Evolutionary conservation across 30 jellyfish, hydroid and myxozoan genomes (phyloP), one percentile per base, ranked within the genome.

Genomic region (Aurelia sp.): DNA sequence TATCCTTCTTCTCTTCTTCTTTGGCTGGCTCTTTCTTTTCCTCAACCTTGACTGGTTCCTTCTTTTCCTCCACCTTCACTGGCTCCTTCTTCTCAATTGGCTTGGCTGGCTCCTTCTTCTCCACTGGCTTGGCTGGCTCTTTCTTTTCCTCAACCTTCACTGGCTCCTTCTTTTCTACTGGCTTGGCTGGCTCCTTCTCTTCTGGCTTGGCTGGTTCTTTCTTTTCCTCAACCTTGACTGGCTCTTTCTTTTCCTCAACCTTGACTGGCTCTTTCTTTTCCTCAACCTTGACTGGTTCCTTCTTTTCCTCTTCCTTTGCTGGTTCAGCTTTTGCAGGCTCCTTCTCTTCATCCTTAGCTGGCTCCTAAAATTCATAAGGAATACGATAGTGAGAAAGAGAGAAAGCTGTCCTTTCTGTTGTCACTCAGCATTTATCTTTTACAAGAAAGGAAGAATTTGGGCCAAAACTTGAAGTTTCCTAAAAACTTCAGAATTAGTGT

Each of bases 41-140:
- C 13, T 61, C 68, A 2, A 1, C 55, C 16, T 44, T 44, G 15
- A 7, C 55, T 44, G 55, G 55, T 9, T 44, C 33, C 11, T 69
- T 58, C 20, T 69, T 41, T 30, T 69, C 62, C 13, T 11, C 62
- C 4, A 23, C 80, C 30, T 69, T 41, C 31, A 69, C 80, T 69
- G 60, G 60, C 13, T 74, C 85, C 60, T 74, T 74, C 85, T 74
- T 74, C 20, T 44, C 84, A 71, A 52, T 66, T 9, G 40, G 60
- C 20, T 69, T 53, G 16, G 52, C 85, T 52, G 85, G 85, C 35
- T 74, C 85, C 27, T 74, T 74, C 73, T 74, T 74, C 17, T 74
- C 80, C 35, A 3, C 62, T 3, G 6, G 74, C 30, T 74, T 74
- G 6, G 33, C 85, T 52, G 85, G 85, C 62, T 74, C 85, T 53